Conservation (phyloP, 2,797 vertebrate species). For the Nyctibius grandis region DNA sequence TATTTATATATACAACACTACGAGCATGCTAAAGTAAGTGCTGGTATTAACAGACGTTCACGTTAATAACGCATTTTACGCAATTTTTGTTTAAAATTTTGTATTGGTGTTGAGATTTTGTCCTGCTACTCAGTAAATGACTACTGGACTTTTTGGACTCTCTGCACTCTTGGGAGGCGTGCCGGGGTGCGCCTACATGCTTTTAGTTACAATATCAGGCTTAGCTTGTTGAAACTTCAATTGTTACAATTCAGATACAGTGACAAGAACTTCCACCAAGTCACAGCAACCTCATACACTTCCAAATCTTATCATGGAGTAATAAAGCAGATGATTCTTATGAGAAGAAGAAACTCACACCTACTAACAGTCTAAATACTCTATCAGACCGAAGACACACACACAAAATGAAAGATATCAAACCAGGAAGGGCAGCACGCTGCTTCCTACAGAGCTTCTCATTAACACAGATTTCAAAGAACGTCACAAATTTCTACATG, state of each 20-base stretch:
- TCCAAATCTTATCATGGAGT: neutral
- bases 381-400: neutral
- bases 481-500: neutral
- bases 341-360: neutral
- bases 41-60: rapidly evolving
- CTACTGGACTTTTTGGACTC: neutral
- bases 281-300: neutral
- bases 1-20: neutral
- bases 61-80: neutral
- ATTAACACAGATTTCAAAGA: neutral
- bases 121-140: neutral
- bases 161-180: neutral
- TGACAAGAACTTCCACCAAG: constrained; percentile 1
- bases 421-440: neutral
- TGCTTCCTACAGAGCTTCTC: neutral
- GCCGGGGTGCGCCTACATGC: neutral
- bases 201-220: constrained; percentile 27
- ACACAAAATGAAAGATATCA: neutral
- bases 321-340: neutral
- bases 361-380: neutral
- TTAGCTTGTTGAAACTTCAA: constrained; percentile 18
- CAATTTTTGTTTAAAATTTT: neutral
- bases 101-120: neutral
- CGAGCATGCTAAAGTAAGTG: rapidly evolving
- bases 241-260: neutral